Evolutionary conservation across 2,113 vertebrate species (phyloP), one percentile per base, ranked within the genome.

Genomic region (Istiophorus platypterus): DNA sequence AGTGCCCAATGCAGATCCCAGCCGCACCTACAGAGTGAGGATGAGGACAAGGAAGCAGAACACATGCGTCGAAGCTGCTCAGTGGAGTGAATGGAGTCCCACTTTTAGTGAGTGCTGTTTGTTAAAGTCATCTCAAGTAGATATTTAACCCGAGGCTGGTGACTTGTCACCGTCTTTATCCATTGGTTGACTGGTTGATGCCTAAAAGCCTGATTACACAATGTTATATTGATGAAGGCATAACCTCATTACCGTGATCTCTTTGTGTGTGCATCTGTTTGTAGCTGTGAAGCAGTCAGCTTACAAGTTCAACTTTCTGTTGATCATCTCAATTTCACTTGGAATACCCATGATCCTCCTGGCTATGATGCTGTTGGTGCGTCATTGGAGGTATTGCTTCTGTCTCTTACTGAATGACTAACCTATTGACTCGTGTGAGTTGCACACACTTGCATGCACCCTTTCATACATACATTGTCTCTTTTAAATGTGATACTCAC

Each of bases 271-370:
- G 2, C 57, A 8, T 86, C 7, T 81, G 42, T 70, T 54, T 71
- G 27, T 24, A 94, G 92, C 0, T 0, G 56, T 90, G 57, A 51
- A 81, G 24, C 45, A 1, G 29, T n/a, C 85, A 2, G 0, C 0
- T 7, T 2, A 31, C 22, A 45, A n/a, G 17, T 24, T 89, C 65
- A 90, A 61, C 68, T 24, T 2, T 15, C 15, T 64, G 22, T 68
- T 78, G 57, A 81, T 93, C 17, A 0, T 85, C 34, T 42, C 7
- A 1, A 85, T 94, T n/a, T 77, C 81, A 6, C 76, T 93, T 1
- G 92, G 88, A 77, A 62, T 92, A 82, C 91, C 92, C 62, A 91
- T 93, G 91, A 89, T 92, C 81, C 84, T 94, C 79, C 79, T 93
- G 76, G 81, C 90, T 58, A 31, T 89, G 41, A 39, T 93, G 77